Evolutionary conservation across 2,113 vertebrate genomes (phyloP), one percentile per base, ranked within the genome.

Genomic region (Sinocyclocheilus grahami): DNA sequence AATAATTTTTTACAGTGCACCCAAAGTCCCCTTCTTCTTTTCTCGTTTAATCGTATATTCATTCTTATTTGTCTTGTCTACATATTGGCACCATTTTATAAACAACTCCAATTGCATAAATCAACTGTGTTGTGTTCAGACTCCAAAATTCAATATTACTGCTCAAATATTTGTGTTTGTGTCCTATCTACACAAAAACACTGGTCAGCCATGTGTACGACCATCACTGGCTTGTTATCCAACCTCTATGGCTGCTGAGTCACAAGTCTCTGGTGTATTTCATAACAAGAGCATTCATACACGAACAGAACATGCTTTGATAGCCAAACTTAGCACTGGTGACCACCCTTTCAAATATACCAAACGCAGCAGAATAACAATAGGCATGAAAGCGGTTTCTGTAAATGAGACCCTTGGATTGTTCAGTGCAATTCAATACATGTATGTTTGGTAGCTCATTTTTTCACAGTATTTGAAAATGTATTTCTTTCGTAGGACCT

Each of bases 201-300:
- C 10, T 1, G 20, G 30, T 62, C 78, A 42, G 30, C 1, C 22
- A 4, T 42, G 46, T 62, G 20, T 65, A 42, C 16, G 39, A 58
- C 77, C 39, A 20, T 82, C 14, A 22, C 39, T 30, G 18, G 48
- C 27, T 48, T 71, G 14, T 58, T 75, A 78, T 77, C 18, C 74
- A 39, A 27, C 71, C 24, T 84, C 46, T 20, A 53, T 39, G 84
- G 39, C 18, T 65, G 84, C 67, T 81, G 65, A 86, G 79, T 82
- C 77, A 79, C 75, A 83, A 48, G 60, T 82, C 81, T 87, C 75
- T 87, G 22, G 55, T 65, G 81, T 58, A 33, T 80, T 87, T 62
- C 14, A 42, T 18, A 72, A 63, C 39, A 78, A 27, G 33, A 27
- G 53, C 53, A 33, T 85, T 37, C 46, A 42, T 33, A 69, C 22